A percentile compares a stretch with the other conserved stretches of the same genome.
Evolutionary conservation across 92 coral and sea anemone genomes (phyloP).

Genomic region (Bergia sp.): DNA sequence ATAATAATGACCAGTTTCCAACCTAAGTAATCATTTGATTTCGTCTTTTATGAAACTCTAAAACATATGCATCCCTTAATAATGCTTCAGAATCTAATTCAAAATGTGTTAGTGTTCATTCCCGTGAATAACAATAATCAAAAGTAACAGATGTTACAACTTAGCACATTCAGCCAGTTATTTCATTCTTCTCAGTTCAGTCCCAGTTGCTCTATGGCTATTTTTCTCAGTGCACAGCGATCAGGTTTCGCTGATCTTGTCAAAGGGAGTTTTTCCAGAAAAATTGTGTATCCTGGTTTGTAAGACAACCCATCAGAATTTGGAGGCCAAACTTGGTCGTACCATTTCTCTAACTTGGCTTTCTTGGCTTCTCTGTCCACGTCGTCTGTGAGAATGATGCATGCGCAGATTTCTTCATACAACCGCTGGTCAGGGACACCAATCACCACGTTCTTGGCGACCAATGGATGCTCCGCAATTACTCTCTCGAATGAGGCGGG

Average conservation of each 20-base stretch:
- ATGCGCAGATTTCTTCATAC: constrained; percentile 46
- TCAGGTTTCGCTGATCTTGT: constrained; percentile 37
- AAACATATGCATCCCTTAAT: no score
- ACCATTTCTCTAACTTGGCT: constrained; percentile 48
- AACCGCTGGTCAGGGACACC: constrained; percentile 56
- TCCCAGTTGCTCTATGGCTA: constrained; percentile 41
- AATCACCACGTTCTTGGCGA: constrained; percentile 30
- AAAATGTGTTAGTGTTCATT: no score
- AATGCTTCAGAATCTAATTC: no score
- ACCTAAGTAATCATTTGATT: no score
- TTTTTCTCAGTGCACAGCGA: constrained; percentile 26
- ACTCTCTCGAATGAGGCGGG: constrained; percentile 50
- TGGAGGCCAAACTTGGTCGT: constrained; percentile 26
- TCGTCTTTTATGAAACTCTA: no score
- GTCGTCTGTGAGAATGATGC: constrained; percentile 24
- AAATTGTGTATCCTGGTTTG: constrained; percentile 39
- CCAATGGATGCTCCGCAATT: constrained; percentile 35
- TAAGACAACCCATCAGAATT: constrained; percentile 42
- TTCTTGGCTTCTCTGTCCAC: constrained; percentile 20
- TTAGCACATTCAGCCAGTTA: not conserved
- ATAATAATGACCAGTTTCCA: no score
- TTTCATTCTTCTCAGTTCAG: not conserved
- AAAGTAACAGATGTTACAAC: not conserved
- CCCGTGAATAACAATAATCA: no score
- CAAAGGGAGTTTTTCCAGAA: constrained; percentile 27